Evolutionary conservation across 92 coral and sea anemone species (phyloP).

Genomic region (Heliopora coerulea): DNA sequence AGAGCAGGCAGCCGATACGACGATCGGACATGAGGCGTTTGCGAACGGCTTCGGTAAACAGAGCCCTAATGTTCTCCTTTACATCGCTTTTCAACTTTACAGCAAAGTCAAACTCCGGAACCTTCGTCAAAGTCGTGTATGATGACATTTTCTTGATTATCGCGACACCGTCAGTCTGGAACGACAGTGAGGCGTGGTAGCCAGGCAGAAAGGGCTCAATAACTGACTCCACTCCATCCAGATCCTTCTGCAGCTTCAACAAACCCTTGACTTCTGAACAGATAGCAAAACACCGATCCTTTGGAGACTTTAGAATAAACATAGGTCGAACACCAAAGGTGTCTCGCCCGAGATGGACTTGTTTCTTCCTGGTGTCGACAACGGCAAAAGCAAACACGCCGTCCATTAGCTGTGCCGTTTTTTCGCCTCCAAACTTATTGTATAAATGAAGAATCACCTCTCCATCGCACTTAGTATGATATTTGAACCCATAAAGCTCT

Average conservation of each 20-base stretch:
- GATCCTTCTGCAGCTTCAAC: slow-evolving; percentile 61
- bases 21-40: slow-evolving; percentile 99
- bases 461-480: slow-evolving; percentile 55
- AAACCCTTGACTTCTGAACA: slow-evolving; percentile 92
- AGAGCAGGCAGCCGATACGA: slow-evolving; percentile 94
- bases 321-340: slow-evolving; percentile 64
- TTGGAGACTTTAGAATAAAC: slow-evolving; percentile 46
- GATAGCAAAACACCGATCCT: slow-evolving; percentile 60
- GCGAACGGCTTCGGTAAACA: slow-evolving; percentile 83
- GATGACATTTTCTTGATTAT: slow-evolving; percentile 61
- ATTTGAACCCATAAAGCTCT: slow-evolving; percentile 45
- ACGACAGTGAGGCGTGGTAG: slow-evolving; percentile 70
- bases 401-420: slow-evolving; percentile 64
- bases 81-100: slow-evolving; percentile 65
- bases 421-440: slow-evolving; percentile 55
- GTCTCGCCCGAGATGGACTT: slow-evolving; percentile 63
- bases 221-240: slow-evolving; percentile 63
- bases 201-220: slow-evolving; percentile 87
- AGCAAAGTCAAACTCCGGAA: slow-evolving; percentile 82
- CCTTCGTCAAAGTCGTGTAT: slow-evolving; percentile 80
- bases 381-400: slow-evolving; percentile 64
- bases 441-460: slow-evolving; percentile 64
- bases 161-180: slow-evolving; percentile 61
- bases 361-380: slow-evolving; percentile 53
- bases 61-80: slow-evolving; percentile 75